phyloP scores from a whole-genome alignment of 2,113 vertebrate species.

The Helogale parvula region DNA sequence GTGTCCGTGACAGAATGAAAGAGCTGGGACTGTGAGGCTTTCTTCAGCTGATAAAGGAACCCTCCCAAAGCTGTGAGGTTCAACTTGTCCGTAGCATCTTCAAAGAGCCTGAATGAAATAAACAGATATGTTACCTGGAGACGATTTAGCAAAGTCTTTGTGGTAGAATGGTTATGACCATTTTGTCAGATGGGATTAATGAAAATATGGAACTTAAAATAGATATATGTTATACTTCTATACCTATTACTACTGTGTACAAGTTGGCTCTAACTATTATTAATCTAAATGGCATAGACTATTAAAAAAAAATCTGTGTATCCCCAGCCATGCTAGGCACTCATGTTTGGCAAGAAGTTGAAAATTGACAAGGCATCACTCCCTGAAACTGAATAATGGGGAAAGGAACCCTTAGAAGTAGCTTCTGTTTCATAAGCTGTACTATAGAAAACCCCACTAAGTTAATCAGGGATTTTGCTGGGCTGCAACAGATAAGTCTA shows the following conservation, averaged over 20 bases:
- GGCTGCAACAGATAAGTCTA: background rate
- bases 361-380: background rate
- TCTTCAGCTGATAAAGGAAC: constrained; percentile 96
- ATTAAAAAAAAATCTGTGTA: background rate
- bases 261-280: background rate
- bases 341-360: background rate
- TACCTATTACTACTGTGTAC: background rate
- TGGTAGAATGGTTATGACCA: background rate
- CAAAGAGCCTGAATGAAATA: constrained; percentile 92
- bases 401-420: background rate
- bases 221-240: background rate
- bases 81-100: constrained; percentile 94
- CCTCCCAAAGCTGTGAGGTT: constrained; percentile 93
- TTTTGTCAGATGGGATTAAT: constrained; percentile 31
- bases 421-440: background rate
- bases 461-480: background rate
- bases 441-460: background rate
- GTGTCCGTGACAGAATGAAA: constrained; percentile 95
- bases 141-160: constrained; percentile 14
- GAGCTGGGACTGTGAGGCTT: constrained; percentile 96
- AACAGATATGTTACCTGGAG: constrained; percentile 59
- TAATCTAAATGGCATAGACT: background rate
- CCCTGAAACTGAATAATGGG: background rate
- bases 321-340: background rate
- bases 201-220: background rate